Evolutionary conservation across 1,140 invertebrate species (phyloP).

Genomic region (Atta texana): DNA sequence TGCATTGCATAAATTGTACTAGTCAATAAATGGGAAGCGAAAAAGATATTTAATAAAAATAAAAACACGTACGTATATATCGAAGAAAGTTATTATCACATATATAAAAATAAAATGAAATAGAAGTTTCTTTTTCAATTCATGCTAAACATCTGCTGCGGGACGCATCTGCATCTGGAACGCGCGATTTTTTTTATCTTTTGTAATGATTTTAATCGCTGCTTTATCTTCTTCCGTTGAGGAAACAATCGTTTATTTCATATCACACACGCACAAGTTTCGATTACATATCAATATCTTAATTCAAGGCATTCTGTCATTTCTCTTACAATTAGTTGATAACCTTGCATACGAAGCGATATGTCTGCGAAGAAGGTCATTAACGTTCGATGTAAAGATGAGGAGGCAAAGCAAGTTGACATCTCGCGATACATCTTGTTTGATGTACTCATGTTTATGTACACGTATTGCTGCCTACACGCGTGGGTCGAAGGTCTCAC

Average conservation of each 20-base stretch:
- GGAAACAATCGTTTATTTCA: constrained; percentile 28
- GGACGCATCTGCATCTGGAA: not conserved
- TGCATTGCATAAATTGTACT: not conserved
- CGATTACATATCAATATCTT: constrained; percentile 12
- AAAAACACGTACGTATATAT: too few relatives aligned
- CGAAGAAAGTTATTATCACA: not conserved
- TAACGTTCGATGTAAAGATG: constrained; percentile 8
- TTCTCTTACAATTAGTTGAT: constrained; percentile 3
- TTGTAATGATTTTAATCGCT: constrained; percentile 27
- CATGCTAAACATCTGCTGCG: not conserved
- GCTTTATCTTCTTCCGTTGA: not conserved
- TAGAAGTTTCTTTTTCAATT: not conserved
- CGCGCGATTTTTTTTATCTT: not conserved
- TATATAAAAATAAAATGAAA: not conserved
- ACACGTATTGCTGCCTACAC: constrained; percentile 64
- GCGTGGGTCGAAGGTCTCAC: constrained; percentile 65
- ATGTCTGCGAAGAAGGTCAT: constrained; percentile 22
- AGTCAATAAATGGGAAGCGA: not conserved
- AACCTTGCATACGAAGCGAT: not conserved
- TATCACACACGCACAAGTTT: not conserved
- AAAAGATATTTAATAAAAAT: not conserved
- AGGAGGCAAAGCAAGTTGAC: constrained; percentile 36
- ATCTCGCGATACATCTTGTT: constrained; percentile 35
- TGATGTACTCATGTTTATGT: constrained; percentile 7
- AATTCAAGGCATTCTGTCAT: not conserved